Conservation (phyloP, 1,140 invertebrate species). For the Caenorhabditis remanei region DNA sequence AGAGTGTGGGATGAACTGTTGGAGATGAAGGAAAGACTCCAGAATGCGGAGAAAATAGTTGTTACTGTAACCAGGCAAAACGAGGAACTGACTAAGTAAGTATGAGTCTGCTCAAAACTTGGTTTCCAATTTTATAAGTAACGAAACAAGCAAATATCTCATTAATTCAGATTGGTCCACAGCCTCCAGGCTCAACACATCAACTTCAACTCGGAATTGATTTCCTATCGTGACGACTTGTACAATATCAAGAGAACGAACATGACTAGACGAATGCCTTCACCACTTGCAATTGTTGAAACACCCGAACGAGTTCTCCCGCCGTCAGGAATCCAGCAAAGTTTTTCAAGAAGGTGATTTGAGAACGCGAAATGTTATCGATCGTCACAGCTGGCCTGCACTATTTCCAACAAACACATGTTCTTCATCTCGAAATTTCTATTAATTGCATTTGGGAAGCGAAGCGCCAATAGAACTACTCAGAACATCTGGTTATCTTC, state of each 20-base stretch:
- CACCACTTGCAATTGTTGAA: conserved; percentile 18
- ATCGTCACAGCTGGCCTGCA: neutral
- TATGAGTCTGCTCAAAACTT: neutral
- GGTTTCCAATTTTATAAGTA: too few relatives aligned
- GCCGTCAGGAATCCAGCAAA: conserved; percentile 8
- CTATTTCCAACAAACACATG: neutral
- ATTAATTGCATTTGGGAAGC: too few relatives aligned
- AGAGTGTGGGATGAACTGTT: conserved; percentile 22
- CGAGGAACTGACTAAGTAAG: conserved; percentile 21
- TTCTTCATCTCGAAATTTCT: too few relatives aligned
- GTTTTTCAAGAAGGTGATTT: conserved; percentile 7
- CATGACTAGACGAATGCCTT: conserved; percentile 35
- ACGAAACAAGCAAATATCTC: too few relatives aligned
- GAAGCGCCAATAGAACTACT: too few relatives aligned
- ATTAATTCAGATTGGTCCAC: conserved; percentile 10
- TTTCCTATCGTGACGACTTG: conserved; percentile 10
- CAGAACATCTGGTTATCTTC: too few relatives aligned
- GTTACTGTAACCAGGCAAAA: conserved; percentile 19
- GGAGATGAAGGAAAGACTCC: conserved; percentile 27
- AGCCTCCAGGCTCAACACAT: conserved; percentile 17
- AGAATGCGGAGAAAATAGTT: neutral
- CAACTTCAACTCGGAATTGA: conserved; percentile 19
- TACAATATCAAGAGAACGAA: conserved; percentile 31
- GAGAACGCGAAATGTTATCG: neutral
- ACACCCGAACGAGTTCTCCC: conserved; percentile 15